Percentiles rank a stretch among this genome's conserved stretches.
Evolutionary conservation across 2,888 invertebrate genomes (phyloP).

Genomic region (Drosophila nr. fundita): DNA sequence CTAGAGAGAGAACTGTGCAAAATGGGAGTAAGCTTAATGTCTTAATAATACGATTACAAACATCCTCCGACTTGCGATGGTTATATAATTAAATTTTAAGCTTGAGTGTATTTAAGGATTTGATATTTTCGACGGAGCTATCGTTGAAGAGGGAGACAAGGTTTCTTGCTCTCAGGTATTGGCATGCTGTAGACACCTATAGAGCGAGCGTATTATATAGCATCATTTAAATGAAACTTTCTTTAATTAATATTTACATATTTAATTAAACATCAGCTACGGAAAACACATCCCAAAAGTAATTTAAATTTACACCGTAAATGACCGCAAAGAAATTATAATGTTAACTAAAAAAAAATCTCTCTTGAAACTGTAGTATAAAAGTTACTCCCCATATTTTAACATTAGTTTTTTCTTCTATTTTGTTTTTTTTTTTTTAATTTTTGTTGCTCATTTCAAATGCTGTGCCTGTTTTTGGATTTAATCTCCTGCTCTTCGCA

Average conservation of each 20-base stretch:
- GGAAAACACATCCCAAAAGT: not conserved
- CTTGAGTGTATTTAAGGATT: not conserved
- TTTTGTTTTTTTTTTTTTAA: not conserved
- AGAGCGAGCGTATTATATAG: no score
- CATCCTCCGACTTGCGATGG: not conserved
- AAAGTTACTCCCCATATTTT: not conserved
- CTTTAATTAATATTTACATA: not conserved
- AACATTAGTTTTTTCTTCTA: not conserved
- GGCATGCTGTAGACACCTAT: no score
- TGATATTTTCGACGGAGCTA: not conserved
- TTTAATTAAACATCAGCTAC: not conserved
- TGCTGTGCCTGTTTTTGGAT: slow-evolving; percentile 29
- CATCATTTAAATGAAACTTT: no score
- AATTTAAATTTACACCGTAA: not conserved
- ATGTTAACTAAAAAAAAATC: not conserved
- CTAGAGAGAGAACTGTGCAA: not conserved
- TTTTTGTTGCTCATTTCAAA: not conserved
- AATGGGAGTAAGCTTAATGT: not conserved
- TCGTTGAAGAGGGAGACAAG: not conserved
- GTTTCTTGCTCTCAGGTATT: not conserved
- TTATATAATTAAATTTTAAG: not conserved
- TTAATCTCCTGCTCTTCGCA: slow-evolving; percentile 3
- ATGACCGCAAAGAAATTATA: not conserved
- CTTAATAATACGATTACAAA: not conserved
- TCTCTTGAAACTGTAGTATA: not conserved